Evolutionary conservation across 1,140 invertebrate genomes (phyloP), one percentile per base, ranked within the genome.

Genomic region (Papilio helenus): DNA sequence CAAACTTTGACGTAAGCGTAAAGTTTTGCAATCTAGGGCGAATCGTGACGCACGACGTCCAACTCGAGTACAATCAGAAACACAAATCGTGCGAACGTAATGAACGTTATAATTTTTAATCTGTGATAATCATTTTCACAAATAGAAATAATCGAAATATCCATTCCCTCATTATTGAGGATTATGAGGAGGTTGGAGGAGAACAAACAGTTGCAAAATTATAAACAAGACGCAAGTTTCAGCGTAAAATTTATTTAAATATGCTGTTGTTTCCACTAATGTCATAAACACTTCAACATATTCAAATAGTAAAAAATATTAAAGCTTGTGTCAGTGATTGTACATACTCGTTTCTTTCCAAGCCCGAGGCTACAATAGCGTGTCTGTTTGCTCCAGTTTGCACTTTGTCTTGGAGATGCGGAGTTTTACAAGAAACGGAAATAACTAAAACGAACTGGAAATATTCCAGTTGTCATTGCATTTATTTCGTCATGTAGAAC

Each of bases 311-410:
- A 46, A 51, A 51, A 51, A 51, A 12, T 2, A 26, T 26, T 10
- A 61, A 26, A 26, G 42, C 39, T 74, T 74, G 4, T 49, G 39
- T 44, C 51, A 16, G 14, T 7, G 42, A 51, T 10, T 51, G 72
- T 74, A 74, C 72, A 51, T 74, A 74, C 49, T 74, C 61, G 61
- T 74, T 49, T 46, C 4, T 51, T 26, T 51, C 42, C n/a, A n/a
- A n/a, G n/a, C n/a, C 29, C 44, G 42, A 4, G 18, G 42, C 72
- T 46, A 49, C 72, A 74, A 49, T 49, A 74, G 72, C 39, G 18
- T 49, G 23, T 49, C 44, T 74, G 16, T 74, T 26, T 74, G 72
- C 72, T 74, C 72, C 72, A 74, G 72, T 74, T 74, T 74, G 72
- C 72, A 74, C 72, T 74, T 74, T 74, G 72, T 74, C 72, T 74